Percentiles rank a stretch among this genome's conserved stretches.
Conservation (phyloP, 2,888 invertebrate species). For the Nowickia ferox region DNA sequence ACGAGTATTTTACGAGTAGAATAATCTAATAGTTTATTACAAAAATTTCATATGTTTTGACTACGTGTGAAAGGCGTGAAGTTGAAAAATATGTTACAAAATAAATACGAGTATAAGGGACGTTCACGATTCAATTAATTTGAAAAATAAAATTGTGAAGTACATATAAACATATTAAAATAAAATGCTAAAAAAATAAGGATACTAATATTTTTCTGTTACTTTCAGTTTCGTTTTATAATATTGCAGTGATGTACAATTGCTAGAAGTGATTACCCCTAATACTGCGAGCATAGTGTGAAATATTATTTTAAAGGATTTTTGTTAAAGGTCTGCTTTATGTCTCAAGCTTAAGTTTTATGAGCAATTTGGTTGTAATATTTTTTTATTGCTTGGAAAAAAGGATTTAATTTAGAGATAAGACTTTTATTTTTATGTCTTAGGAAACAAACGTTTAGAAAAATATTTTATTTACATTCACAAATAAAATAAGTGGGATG, state of each 20-base stretch:
- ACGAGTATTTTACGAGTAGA: constrained; percentile 39
- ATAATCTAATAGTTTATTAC: constrained; percentile 53
- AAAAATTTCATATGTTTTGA: constrained; percentile 59
- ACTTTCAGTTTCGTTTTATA: background rate
- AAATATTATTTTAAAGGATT: constrained; percentile 27
- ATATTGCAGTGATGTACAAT: background rate
- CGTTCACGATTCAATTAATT: constrained; percentile 8
- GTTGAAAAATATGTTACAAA: constrained; percentile 60
- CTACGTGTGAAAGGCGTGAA: constrained; percentile 71
- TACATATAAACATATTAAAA: background rate
- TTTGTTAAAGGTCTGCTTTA: constrained; percentile 42
- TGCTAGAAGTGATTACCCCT: constrained; percentile 16
- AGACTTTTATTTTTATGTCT: constrained; percentile 40
- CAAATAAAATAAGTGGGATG: background rate
- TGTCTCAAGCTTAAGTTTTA: constrained; percentile 50
- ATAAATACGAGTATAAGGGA: background rate
- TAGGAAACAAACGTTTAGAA: constrained; percentile 21
- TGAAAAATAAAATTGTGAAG: background rate
- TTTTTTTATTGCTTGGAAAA: constrained; percentile 46
- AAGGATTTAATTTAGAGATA: constrained; percentile 62
- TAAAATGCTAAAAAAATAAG: no score
- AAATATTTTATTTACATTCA: background rate
- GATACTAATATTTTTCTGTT: no score
- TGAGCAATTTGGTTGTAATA: constrained; percentile 52
- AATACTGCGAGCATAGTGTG: background rate